phyloP scores from a whole-genome alignment of 2,113 vertebrate genomes.

The Dermatemys mawii region DNA sequence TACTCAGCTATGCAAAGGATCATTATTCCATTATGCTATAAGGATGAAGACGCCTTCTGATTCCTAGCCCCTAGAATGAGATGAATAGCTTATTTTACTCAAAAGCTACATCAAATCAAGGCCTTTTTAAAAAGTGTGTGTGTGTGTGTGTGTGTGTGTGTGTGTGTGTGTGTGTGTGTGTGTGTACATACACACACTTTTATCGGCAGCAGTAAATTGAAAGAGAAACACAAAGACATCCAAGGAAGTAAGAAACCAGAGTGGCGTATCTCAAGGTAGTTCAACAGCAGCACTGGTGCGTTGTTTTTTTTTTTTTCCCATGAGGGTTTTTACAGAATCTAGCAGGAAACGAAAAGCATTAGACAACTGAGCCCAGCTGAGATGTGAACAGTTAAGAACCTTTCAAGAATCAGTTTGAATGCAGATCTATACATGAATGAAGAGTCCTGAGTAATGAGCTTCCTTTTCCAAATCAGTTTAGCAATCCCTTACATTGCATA shows the following conservation, averaged over 20 bases:
- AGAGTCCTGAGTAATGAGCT: not conserved
- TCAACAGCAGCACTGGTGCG: not conserved
- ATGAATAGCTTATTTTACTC: not conserved
- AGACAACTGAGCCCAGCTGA: not conserved
- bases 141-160: too few species aligned
- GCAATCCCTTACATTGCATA: not conserved
- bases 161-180: too few species aligned
- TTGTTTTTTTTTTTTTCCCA: too few species aligned
- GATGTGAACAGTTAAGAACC: not conserved
- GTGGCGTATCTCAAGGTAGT: not conserved
- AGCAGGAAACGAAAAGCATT: not conserved
- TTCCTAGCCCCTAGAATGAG: not conserved
- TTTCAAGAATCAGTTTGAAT: not conserved
- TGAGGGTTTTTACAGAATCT: not conserved
- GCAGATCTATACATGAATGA: not conserved
- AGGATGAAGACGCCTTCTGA: not conserved
- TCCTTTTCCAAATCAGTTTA: not conserved
- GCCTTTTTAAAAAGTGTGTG: not conserved
- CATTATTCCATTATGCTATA: not conserved
- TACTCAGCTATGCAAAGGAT: not conserved
- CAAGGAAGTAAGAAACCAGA: not conserved
- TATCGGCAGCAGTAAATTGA: not conserved
- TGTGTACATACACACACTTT: too few species aligned
- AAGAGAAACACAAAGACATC: not conserved
- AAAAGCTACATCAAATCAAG: not conserved